A percentile compares a stretch with the other conserved stretches of the same genome.
phyloP scores from a whole-genome alignment of 2,888 invertebrate genomes.

The Lacanobia wlatinum region DNA sequence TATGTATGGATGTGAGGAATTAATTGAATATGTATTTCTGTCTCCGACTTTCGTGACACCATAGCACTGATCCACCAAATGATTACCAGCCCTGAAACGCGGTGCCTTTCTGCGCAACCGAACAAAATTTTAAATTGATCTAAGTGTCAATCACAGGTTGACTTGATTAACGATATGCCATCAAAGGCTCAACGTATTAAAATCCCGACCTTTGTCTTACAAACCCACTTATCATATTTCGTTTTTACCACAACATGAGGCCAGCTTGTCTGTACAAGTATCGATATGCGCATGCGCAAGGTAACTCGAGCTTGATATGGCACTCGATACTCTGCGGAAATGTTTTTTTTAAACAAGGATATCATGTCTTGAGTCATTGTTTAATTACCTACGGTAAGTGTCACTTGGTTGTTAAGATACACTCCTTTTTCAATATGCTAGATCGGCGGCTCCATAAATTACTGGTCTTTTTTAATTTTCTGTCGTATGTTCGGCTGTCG shows the following conservation, averaged over 20 bases:
- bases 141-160: slow-evolving; percentile 23
- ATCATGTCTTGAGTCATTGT: slow-evolving; percentile 73
- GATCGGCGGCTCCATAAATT: slow-evolving; percentile 43
- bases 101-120: background rate
- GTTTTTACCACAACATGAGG: slow-evolving; percentile 70
- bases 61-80: background rate
- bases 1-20: background rate
- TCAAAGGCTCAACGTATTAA: slow-evolving; percentile 37
- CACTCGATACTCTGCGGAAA: slow-evolving; percentile 77
- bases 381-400: slow-evolving; percentile 70
- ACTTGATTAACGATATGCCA: slow-evolving; percentile 37
- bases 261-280: slow-evolving; percentile 75
- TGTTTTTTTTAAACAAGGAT: slow-evolving; percentile 73
- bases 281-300: slow-evolving; percentile 67
- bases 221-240: slow-evolving; percentile 64
- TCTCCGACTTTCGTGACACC: slow-evolving; percentile 3
- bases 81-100: background rate
- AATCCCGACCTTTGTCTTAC: slow-evolving; percentile 59
- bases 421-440: slow-evolving; percentile 51
- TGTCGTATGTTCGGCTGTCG: slow-evolving; percentile 12
- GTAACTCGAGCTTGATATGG: slow-evolving; percentile 80
- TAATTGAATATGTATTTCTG: slow-evolving; percentile 6
- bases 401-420: slow-evolving; percentile 42
- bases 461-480: slow-evolving; percentile 39
- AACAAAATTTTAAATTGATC: slow-evolving; percentile 21